Percentiles rank a stretch among this genome's conserved stretches.
phyloP scores from a whole-genome alignment of 92 coral and sea anemone species.

The Phymanthus crucifer region DNA sequence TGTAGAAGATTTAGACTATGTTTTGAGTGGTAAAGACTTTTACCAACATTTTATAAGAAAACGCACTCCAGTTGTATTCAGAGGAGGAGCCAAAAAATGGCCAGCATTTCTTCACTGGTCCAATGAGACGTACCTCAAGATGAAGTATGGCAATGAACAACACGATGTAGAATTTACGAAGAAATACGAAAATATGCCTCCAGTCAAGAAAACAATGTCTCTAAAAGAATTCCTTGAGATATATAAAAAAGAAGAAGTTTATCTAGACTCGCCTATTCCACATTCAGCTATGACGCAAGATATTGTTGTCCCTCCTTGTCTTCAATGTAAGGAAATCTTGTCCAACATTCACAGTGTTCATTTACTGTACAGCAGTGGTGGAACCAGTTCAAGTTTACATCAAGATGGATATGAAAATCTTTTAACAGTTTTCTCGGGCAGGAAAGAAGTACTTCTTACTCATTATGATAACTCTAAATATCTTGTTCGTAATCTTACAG shows the following conservation, averaged over 20 bases:
- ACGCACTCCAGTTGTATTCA: constrained; percentile 73
- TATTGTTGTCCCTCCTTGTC: constrained; percentile 75
- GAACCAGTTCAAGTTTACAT: constrained; percentile 86
- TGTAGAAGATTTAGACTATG: constrained; percentile 83
- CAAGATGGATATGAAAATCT: constrained; percentile 92
- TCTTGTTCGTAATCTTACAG: constrained; percentile 58
- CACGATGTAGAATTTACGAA: constrained; percentile 89
- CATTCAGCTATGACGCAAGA: constrained; percentile 79
- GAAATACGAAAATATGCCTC: constrained; percentile 70
- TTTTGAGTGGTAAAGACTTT: constrained; percentile 85
- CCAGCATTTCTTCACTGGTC: constrained; percentile 83
- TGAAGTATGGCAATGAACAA: constrained; percentile 76
- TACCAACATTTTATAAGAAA: constrained; percentile 80
- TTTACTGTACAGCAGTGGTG: constrained; percentile 85
- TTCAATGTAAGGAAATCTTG: constrained; percentile 80
- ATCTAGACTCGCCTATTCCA: constrained; percentile 90
- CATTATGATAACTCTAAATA: constrained; percentile 49
- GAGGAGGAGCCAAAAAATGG: constrained; percentile 83
- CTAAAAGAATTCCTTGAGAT: constrained; percentile 77
- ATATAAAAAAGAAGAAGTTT: constrained; percentile 74
- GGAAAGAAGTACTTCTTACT: constrained; percentile 80
- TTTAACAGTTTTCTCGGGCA: constrained; percentile 81
- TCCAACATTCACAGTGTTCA: constrained; percentile 72
- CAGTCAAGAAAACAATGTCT: constrained; percentile 83
- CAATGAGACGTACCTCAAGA: constrained; percentile 79